phyloP scores from a whole-genome alignment of 2,113 vertebrate species.

The Sisor rabdophorus region DNA sequence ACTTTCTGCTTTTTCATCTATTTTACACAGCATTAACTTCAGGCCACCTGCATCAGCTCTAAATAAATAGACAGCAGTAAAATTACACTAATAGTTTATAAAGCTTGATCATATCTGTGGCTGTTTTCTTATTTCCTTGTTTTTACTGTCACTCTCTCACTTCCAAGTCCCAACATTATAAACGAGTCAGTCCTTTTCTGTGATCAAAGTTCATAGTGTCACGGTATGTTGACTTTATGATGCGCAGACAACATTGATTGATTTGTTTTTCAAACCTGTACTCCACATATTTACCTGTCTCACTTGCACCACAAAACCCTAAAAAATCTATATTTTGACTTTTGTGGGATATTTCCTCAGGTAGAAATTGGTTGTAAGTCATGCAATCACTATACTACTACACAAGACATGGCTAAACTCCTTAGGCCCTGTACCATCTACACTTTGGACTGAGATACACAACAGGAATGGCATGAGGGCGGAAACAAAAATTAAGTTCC shows the following conservation, averaged over 20 bases:
- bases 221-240: conserved; percentile 21
- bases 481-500: too few relatives aligned
- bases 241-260: conserved; percentile 28
- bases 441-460: not conserved
- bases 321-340: not conserved
- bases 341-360: not conserved
- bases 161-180: not conserved
- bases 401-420: too few relatives aligned
- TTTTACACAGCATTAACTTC: not conserved
- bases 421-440: not conserved
- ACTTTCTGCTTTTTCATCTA: conserved; percentile 30
- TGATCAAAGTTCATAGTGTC: conserved; percentile 29
- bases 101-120: conserved; percentile 11
- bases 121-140: not conserved
- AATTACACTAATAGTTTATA: conserved; percentile 5
- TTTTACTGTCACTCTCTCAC: not conserved
- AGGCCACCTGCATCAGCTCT: not conserved
- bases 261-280: conserved; percentile 29
- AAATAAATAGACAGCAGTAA: conserved; percentile 7
- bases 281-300: conserved; percentile 24
- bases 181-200: conserved; percentile 30
- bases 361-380: not conserved
- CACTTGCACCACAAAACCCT: not conserved
- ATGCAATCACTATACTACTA: not conserved
- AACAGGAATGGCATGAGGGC: too few relatives aligned